A percentile compares a stretch with the other conserved stretches of the same genome.
Conservation (phyloP, 92 coral and sea anemone genomes). For the Actinostola sp. region DNA sequence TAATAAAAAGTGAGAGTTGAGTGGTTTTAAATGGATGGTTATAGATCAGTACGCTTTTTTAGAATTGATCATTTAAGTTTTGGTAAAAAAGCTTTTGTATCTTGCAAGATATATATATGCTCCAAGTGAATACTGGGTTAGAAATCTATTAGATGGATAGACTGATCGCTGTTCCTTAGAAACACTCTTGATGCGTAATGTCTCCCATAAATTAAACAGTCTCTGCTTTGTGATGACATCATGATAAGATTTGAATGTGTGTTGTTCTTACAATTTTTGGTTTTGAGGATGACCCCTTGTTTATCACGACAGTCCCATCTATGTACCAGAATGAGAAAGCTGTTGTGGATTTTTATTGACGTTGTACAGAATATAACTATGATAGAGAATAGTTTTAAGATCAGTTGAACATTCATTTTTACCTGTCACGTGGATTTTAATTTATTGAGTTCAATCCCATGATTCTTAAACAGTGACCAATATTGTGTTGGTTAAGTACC, state of each 20-base stretch:
- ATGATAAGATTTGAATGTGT: neutral
- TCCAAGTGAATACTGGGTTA: too few relatives aligned
- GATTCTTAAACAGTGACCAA: neutral
- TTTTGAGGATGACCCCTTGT: too few relatives aligned
- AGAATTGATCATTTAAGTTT: too few relatives aligned
- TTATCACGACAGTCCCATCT: too few relatives aligned
- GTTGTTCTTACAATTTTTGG: neutral
- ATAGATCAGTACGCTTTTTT: too few relatives aligned
- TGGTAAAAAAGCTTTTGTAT: too few relatives aligned
- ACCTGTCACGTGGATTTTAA: neutral
- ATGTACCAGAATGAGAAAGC: neutral
- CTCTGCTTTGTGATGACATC: neutral
- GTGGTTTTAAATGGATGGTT: too few relatives aligned
- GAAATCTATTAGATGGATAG: neutral
- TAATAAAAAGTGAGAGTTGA: too few relatives aligned
- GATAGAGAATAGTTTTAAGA: neutral
- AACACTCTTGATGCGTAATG: neutral
- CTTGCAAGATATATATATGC: too few relatives aligned
- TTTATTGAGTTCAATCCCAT: constrained; percentile 7
- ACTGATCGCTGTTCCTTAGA: neutral
- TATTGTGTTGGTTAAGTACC: neutral
- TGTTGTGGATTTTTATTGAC: constrained; percentile 7
- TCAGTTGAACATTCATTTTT: neutral
- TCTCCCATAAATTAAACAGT: neutral
- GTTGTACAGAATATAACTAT: too few relatives aligned